Percentiles rank a stretch among this genome's conserved stretches.
These are phyloP conservation scores for Agonopterix arenella DNA, from an alignment of 2,888 invertebrate genomes.

Conservation along the genomic window DNA sequence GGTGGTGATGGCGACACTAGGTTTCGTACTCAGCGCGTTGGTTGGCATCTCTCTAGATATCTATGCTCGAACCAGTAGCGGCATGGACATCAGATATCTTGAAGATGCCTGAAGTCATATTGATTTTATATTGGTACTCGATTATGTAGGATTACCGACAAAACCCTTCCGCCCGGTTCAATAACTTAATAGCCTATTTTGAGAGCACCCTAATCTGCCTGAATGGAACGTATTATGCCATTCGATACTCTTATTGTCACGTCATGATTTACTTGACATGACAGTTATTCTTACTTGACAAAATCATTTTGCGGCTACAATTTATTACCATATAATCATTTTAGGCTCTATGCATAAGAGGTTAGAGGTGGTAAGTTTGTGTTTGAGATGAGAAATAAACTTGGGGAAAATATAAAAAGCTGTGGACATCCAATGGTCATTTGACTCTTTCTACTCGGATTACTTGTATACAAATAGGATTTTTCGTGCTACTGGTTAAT, in stretches of 20 bases:
- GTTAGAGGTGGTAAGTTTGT: constrained; percentile 6
- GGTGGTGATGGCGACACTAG: too few relatives aligned
- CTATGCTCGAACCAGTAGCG: too few relatives aligned
- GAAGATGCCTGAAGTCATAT: too few relatives aligned
- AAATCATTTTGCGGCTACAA: constrained; percentile 8
- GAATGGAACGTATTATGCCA: constrained; percentile 29
- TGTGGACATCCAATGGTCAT: constrained; percentile 32
- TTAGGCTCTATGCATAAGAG: too few relatives aligned
- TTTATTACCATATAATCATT: background rate
- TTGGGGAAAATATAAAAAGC: constrained; percentile 2
- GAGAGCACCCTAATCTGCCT: constrained; percentile 26
- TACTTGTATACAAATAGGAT: constrained; percentile 46
- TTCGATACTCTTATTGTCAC: constrained; percentile 28
- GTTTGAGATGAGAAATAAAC: constrained; percentile 10
- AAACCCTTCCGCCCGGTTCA: background rate
- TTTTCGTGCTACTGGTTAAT: constrained; percentile 17
- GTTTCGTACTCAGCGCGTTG: too few relatives aligned
- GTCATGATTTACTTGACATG: constrained; percentile 23
- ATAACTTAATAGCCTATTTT: constrained; percentile 28
- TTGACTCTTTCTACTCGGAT: constrained; percentile 35
- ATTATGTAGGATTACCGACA: too few relatives aligned
- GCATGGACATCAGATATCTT: too few relatives aligned
- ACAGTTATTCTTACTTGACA: constrained; percentile 15
- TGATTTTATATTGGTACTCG: too few relatives aligned
- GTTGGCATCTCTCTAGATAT: too few relatives aligned